A percentile compares a stretch with the other conserved stretches of the same genome.
Conservation (phyloP, 2,888 invertebrate species). For the Eristalis tenax region DNA sequence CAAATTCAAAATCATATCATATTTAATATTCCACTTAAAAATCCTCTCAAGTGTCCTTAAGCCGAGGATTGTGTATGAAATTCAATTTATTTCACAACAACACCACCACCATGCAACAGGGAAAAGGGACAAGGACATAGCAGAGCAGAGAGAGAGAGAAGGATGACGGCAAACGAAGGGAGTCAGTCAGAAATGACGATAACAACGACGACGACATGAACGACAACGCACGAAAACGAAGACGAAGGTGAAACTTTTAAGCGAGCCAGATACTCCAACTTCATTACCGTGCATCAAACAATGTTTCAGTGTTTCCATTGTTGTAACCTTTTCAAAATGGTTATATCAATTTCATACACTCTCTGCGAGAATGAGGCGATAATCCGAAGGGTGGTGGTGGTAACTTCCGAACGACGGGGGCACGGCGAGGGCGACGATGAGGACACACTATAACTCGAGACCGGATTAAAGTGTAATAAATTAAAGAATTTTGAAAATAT, state of each 20-base stretch:
- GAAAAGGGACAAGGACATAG: too few relatives aligned
- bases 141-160: too few relatives aligned
- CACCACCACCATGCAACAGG: too few relatives aligned
- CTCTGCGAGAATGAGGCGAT: not conserved
- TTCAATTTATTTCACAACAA: slow-evolving; percentile 49
- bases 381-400: too few relatives aligned
- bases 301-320: slow-evolving; percentile 47
- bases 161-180: too few relatives aligned
- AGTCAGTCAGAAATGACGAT: not conserved
- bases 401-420: too few relatives aligned
- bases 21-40: slow-evolving; percentile 70
- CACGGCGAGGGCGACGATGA: too few relatives aligned
- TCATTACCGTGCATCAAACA: slow-evolving; percentile 49
- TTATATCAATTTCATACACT: slow-evolving; percentile 59
- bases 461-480: slow-evolving; percentile 63
- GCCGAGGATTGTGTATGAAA: slow-evolving; percentile 53
- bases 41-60: slow-evolving; percentile 64
- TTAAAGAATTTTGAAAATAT: slow-evolving; percentile 35
- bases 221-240: not conserved
- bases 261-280: slow-evolving; percentile 37
- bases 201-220: not conserved
- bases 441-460: slow-evolving; percentile 21
- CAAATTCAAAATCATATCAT: slow-evolving; percentile 43
- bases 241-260: slow-evolving; percentile 33
- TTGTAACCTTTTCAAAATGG: slow-evolving; percentile 53